phyloP scores from a whole-genome alignment of 1,140 invertebrate species.

The Bombus haemorrhoidalis region DNA sequence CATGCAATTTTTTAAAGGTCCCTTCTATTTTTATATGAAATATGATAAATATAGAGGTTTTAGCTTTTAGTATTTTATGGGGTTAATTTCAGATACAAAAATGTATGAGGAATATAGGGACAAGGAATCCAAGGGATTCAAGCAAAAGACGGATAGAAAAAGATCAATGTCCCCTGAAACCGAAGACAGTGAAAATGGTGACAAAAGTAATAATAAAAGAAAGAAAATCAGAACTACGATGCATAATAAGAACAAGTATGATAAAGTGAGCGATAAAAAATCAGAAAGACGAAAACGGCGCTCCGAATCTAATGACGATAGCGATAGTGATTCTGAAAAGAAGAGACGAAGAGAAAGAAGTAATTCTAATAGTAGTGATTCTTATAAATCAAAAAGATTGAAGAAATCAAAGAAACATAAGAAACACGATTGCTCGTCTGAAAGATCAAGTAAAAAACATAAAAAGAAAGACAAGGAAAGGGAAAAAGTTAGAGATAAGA shows the following conservation, averaged over 20 bases:
- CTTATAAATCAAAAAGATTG: slow-evolving; percentile 73
- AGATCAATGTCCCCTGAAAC: slow-evolving; percentile 54
- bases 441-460: slow-evolving; percentile 72
- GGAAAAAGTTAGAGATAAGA: slow-evolving; percentile 80
- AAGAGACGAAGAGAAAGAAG: slow-evolving; percentile 67
- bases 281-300: slow-evolving; percentile 40
- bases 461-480: slow-evolving; percentile 76
- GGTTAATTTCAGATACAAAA: slow-evolving; percentile 85
- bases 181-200: slow-evolving; percentile 50
- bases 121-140: slow-evolving; percentile 80
- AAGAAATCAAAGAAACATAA: slow-evolving; percentile 81
- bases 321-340: slow-evolving; percentile 60
- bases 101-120: slow-evolving; percentile 88
- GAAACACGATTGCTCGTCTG: slow-evolving; percentile 69
- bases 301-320: slow-evolving; percentile 62
- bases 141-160: slow-evolving; percentile 38
- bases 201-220: slow-evolving; percentile 40
- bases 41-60: slow-evolving; percentile 46
- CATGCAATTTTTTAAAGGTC: slow-evolving; percentile 70
- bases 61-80: slow-evolving; percentile 72
- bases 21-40: slow-evolving; percentile 41
- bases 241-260: slow-evolving; percentile 62
- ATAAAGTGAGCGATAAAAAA: slow-evolving; percentile 50
- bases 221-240: slow-evolving; percentile 49
- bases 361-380: slow-evolving; percentile 74